Percentiles rank a stretch among this genome's conserved stretches.
These are phyloP conservation scores for Oxycera nigricornis DNA, from an alignment of 2,888 invertebrate species.

Conservation along the genomic window DNA sequence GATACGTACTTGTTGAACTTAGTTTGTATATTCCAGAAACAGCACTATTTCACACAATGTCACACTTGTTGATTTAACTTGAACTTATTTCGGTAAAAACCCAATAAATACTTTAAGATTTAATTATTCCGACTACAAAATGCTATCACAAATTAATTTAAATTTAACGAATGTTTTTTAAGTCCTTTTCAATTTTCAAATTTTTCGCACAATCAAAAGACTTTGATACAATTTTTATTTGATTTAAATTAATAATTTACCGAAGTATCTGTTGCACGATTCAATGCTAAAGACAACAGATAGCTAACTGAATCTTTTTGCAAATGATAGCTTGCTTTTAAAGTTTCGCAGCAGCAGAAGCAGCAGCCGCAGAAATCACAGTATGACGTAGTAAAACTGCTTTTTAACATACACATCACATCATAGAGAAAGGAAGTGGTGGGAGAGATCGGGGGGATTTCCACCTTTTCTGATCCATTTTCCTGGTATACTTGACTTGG, in stretches of 20 bases:
- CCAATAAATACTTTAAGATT: no score
- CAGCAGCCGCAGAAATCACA: not conserved
- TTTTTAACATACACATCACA: not conserved
- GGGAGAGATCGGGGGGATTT: slow-evolving; percentile 11
- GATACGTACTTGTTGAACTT: no score
- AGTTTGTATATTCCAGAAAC: no score
- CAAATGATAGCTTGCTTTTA: slow-evolving; percentile 32
- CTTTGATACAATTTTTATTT: not conserved
- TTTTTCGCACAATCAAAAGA: not conserved
- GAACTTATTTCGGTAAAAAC: no score
- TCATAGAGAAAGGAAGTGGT: not conserved
- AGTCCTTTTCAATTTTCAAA: not conserved
- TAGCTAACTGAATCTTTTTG: slow-evolving; percentile 32
- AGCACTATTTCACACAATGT: no score
- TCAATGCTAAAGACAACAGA: slow-evolving; percentile 12
- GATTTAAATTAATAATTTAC: not conserved
- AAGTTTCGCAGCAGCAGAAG: slow-evolving; percentile 8
- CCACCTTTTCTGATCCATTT: slow-evolving; percentile 26
- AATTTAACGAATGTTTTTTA: not conserved
- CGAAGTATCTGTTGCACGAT: not conserved
- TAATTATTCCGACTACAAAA: no score
- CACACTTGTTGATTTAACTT: no score
- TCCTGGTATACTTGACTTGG: slow-evolving; percentile 23
- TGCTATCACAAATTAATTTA: not conserved
- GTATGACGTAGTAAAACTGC: slow-evolving; percentile 4